Evolutionary conservation across 1,140 invertebrate species (phyloP).

Genomic region (Trypoxylus dichotomus): DNA sequence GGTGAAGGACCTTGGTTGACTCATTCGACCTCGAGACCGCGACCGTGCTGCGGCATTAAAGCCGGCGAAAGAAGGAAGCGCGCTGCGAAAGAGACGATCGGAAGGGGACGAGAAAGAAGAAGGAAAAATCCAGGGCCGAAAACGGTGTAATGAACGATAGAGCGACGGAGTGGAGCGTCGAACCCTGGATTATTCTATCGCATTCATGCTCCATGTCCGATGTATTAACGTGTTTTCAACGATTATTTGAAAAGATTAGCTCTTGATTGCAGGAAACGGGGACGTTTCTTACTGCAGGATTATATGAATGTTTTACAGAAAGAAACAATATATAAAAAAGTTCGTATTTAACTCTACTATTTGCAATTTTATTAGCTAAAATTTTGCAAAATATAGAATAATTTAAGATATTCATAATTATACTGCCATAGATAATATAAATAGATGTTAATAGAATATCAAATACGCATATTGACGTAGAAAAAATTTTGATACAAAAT

Average conservation of each 20-base stretch:
- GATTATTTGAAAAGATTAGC: too few species aligned
- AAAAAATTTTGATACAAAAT: background rate
- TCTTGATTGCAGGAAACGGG: too few species aligned
- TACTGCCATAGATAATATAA: too few species aligned
- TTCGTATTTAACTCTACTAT: too few species aligned
- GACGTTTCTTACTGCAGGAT: too few species aligned
- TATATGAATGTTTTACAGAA: too few species aligned
- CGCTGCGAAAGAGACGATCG: background rate
- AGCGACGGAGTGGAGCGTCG: background rate
- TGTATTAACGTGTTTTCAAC: too few species aligned
- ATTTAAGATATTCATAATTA: too few species aligned
- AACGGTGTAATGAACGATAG: background rate
- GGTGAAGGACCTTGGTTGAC: constrained; percentile 29
- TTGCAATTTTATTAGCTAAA: too few species aligned
- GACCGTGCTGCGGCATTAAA: background rate
- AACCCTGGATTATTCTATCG: background rate
- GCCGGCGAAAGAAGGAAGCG: background rate
- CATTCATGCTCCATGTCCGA: background rate
- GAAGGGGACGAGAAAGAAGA: background rate
- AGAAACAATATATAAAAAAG: too few species aligned
- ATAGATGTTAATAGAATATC: too few species aligned
- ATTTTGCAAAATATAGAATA: too few species aligned
- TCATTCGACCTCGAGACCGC: constrained; percentile 24
- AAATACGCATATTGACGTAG: background rate
- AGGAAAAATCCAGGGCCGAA: background rate